phyloP scores from a whole-genome alignment of 2,888 invertebrate species.

The Oxyteleia sp. region DNA sequence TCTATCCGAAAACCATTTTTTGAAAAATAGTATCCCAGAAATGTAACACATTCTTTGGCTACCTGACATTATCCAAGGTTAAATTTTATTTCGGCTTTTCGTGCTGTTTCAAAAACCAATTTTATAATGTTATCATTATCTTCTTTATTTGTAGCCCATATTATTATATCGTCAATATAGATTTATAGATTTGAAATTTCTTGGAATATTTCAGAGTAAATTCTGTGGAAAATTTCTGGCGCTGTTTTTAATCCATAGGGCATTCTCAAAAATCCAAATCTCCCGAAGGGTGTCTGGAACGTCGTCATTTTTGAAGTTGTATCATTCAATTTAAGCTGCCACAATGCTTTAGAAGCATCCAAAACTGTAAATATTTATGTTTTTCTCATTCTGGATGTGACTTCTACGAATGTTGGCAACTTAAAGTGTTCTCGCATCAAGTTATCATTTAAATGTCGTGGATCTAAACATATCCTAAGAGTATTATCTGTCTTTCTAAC shows the following conservation, averaged over 20 bases:
- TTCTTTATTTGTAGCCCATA: conserved; percentile 58
- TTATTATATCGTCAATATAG: conserved; percentile 72
- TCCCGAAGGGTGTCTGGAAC: conserved; percentile 79
- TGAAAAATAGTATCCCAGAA: conserved; percentile 33
- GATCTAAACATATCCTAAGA: no score
- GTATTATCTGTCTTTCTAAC: no score
- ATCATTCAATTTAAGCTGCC: conserved; percentile 75
- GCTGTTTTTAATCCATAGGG: conserved; percentile 73
- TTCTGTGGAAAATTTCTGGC: conserved; percentile 69
- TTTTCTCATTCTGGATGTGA: not conserved
- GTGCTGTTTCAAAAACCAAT: conserved; percentile 45
- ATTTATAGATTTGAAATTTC: conserved; percentile 59
- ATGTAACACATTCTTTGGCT: conserved; percentile 46
- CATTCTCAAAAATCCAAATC: conserved; percentile 50
- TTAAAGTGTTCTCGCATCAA: conserved; percentile 35
- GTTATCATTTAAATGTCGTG: no score
- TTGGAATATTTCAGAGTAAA: conserved; percentile 66
- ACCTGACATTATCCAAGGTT: conserved; percentile 63
- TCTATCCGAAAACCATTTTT: conserved; percentile 1
- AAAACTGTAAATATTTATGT: conserved; percentile 27
- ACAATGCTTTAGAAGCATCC: conserved; percentile 72
- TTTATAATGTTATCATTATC: conserved; percentile 55
- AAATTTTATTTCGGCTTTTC: conserved; percentile 45
- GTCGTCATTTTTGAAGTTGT: conserved; percentile 76
- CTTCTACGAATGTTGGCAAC: conserved; percentile 50